These are phyloP conservation scores for Tiliacea aurago DNA, from an alignment of 2,888 invertebrate genomes.

Conservation along the genomic window DNA sequence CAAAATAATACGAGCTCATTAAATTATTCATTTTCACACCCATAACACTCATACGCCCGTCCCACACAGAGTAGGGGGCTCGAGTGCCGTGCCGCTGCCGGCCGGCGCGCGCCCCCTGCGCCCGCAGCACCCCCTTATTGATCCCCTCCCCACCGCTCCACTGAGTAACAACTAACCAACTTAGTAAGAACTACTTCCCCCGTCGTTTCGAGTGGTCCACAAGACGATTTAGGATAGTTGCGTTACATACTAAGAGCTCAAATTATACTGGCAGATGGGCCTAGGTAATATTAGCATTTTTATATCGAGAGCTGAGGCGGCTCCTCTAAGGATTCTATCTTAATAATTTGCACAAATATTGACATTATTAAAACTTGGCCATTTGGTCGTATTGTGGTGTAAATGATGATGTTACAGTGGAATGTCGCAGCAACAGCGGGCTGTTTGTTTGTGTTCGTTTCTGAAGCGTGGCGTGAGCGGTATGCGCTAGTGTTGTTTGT, in stretches of 20 bases:
- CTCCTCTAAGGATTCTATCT: conserved; percentile 48
- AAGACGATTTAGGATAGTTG: conserved; percentile 55
- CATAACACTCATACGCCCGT: neutral
- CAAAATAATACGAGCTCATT: neutral
- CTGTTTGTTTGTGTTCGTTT: conserved; percentile 31
- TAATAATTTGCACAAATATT: conserved; percentile 62
- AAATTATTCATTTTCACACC: conserved; percentile 6
- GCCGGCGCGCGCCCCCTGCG: conserved; percentile 41
- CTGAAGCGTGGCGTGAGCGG: neutral
- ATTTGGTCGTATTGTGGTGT: conserved; percentile 27
- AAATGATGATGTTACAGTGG: conserved; percentile 39
- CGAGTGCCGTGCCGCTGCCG: conserved; percentile 46
- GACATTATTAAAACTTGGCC: conserved; percentile 43
- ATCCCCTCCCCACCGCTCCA: conserved; percentile 69
- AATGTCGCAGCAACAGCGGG: conserved; percentile 35
- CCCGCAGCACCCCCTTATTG: conserved; percentile 70
- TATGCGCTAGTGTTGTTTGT: conserved; percentile 5
- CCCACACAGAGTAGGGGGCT: conserved; percentile 22
- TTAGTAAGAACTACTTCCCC: conserved; percentile 63
- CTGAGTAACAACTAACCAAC: conserved; percentile 64
- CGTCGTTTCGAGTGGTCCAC: conserved; percentile 32
- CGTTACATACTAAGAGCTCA: conserved; percentile 52
- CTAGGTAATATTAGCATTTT: conserved; percentile 67
- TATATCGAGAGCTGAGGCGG: conserved; percentile 59
- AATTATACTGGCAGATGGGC: conserved; percentile 53